Percentiles rank a stretch among this genome's conserved stretches.
These are phyloP conservation scores for Penelope pileata DNA, from an alignment of 2,113 vertebrate species.

Conservation along the genomic window DNA sequence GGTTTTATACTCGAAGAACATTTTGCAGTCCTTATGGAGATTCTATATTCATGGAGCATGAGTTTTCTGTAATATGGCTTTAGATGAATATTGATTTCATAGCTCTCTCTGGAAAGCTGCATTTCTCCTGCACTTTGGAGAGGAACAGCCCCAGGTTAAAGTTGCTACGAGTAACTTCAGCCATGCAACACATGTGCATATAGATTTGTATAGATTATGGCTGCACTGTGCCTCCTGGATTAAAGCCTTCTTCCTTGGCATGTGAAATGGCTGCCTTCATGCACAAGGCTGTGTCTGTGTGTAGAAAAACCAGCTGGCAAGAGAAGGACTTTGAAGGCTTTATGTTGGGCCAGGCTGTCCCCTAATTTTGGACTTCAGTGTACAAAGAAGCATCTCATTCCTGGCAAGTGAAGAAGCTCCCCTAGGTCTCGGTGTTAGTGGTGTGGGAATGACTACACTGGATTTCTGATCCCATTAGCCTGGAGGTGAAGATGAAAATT, in stretches of 20 bases:
- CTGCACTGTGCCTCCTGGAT: background rate
- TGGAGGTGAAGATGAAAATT: background rate
- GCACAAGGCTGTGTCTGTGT: background rate
- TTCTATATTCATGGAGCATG: background rate
- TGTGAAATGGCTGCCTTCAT: background rate
- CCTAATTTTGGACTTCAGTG: background rate
- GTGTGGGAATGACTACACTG: fast-evolving
- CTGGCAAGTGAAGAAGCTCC: background rate
- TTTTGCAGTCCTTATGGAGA: background rate
- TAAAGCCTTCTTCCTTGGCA: background rate
- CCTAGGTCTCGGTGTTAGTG: background rate
- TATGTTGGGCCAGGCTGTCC: background rate
- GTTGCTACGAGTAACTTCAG: background rate
- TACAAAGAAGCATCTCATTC: background rate
- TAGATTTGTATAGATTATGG: background rate
- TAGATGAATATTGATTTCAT: background rate
- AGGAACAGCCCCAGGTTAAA: background rate
- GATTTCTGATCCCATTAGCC: background rate
- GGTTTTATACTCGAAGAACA: background rate
- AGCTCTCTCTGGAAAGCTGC: background rate
- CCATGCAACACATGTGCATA: fast-evolving
- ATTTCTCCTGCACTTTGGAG: background rate
- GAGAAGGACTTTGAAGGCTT: background rate
- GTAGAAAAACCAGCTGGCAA: background rate
- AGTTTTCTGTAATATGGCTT: background rate